A percentile compares a stretch with the other conserved stretches of the same genome.
These are phyloP conservation scores for Caenorhabditis zanzibari DNA, from an alignment of 2,888 invertebrate genomes.

Conservation along the genomic window DNA sequence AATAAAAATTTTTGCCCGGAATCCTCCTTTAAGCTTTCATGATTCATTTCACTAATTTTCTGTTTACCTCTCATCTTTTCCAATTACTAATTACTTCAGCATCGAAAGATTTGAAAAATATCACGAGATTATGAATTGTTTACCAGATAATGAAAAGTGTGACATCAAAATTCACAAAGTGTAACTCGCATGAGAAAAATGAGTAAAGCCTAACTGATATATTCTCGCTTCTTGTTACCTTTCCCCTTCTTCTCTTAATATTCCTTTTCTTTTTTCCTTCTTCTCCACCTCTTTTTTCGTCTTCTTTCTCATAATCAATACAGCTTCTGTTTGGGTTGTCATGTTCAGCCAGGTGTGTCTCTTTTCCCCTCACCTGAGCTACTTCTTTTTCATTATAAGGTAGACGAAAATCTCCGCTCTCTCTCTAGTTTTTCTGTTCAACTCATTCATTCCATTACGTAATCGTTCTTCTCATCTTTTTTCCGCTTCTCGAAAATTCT, in stretches of 20 bases:
- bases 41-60: no score
- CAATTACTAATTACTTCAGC: no score
- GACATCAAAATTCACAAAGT: not conserved
- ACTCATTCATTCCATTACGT: conserved; percentile 15
- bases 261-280: conserved; percentile 18
- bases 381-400: conserved; percentile 28
- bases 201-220: not conserved
- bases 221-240: conserved; percentile 5
- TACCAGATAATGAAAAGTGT: not conserved
- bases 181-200: not conserved
- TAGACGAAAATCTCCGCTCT: conserved; percentile 2
- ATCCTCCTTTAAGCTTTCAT: no score
- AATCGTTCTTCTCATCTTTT: not conserved
- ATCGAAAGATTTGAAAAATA: no score
- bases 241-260: conserved; percentile 10
- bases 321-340: conserved; percentile 15
- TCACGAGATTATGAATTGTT: no score
- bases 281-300: conserved; percentile 8
- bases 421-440: not conserved
- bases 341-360: conserved; percentile 35
- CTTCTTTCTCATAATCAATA: conserved; percentile 20
- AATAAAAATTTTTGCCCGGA: no score
- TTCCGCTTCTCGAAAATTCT: not conserved
- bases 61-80: no score
- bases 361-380: not conserved